A percentile compares a stretch with the other conserved stretches of the same genome.
phyloP scores from a whole-genome alignment of 2,113 vertebrate species.

The Oncorhynchus nerka region DNA sequence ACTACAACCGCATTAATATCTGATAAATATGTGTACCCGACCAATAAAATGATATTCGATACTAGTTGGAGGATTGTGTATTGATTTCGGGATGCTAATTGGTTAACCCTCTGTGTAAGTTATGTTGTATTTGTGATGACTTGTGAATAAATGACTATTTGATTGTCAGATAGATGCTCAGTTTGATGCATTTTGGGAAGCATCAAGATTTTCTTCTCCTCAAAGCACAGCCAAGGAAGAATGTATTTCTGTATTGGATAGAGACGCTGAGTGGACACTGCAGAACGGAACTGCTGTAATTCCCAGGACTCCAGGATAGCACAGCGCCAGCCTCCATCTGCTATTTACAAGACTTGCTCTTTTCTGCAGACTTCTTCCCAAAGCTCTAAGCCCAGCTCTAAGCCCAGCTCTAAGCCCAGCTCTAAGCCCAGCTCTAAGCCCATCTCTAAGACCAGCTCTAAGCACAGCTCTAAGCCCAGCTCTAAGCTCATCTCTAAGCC shows the following conservation, averaged over 20 bases:
- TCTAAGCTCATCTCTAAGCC: background rate
- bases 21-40: too few species aligned
- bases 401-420: conserved; percentile 7
- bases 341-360: conserved; percentile 23
- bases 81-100: background rate
- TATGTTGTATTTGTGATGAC: background rate
- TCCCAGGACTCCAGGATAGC: conserved; percentile 31
- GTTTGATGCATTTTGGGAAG: background rate
- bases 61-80: too few species aligned
- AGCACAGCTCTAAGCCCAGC: conserved; percentile 15
- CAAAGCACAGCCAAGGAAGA: background rate
- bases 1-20: too few species aligned
- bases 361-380: background rate
- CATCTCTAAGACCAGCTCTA: conserved; percentile 5
- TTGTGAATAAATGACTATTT: background rate
- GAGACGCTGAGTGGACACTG: conserved; percentile 36
- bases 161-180: background rate
- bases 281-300: conserved; percentile 22
- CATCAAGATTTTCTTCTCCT: background rate
- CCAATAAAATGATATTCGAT: too few species aligned
- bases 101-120: background rate
- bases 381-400: conserved; percentile 15
- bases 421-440: conserved; percentile 12
- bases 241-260: conserved; percentile 7
- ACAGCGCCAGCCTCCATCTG: conserved; percentile 26